These are phyloP conservation scores for Furcifer pardalis DNA, from an alignment of 2,797 vertebrate genomes.

Conservation along the genomic window DNA sequence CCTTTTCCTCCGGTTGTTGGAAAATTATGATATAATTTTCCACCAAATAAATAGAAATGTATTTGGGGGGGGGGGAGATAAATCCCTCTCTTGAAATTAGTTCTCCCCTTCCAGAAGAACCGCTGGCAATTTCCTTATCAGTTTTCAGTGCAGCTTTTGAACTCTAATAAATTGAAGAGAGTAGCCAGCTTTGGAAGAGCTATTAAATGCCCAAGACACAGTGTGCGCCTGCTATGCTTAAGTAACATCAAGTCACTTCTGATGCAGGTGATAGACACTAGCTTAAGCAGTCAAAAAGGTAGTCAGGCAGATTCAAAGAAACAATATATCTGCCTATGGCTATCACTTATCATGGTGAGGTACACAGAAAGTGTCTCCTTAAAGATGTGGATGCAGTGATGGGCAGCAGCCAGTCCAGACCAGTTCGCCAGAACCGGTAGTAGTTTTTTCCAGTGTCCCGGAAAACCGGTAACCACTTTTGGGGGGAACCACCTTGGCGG, in stretches of 20 bases:
- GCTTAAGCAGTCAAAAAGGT: background rate
- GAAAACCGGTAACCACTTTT: too few relatives aligned
- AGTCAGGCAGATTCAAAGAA: background rate
- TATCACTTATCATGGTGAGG: background rate
- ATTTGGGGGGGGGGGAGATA: background rate
- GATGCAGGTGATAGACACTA: background rate
- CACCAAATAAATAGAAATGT: background rate
- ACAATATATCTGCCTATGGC: background rate
- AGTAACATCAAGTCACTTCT: background rate
- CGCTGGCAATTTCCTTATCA: background rate
- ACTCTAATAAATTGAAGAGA: background rate
- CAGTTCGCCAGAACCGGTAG: too few relatives aligned
- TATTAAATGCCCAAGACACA: background rate
- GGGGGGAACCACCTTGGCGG: too few relatives aligned
- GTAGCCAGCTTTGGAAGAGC: background rate
- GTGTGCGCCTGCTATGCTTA: background rate
- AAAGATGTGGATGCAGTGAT: too few relatives aligned
- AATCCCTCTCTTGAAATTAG: background rate
- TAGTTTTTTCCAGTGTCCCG: too few relatives aligned
- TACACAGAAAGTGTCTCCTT: too few relatives aligned
- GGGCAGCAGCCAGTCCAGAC: too few relatives aligned
- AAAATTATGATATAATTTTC: background rate
- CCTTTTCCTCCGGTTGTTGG: too few relatives aligned
- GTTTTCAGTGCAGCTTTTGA: background rate
- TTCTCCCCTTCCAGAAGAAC: background rate